Conservation (phyloP, 1,140 invertebrate species). For the fruit fly (Drosophila melanogaster) region DNA sequence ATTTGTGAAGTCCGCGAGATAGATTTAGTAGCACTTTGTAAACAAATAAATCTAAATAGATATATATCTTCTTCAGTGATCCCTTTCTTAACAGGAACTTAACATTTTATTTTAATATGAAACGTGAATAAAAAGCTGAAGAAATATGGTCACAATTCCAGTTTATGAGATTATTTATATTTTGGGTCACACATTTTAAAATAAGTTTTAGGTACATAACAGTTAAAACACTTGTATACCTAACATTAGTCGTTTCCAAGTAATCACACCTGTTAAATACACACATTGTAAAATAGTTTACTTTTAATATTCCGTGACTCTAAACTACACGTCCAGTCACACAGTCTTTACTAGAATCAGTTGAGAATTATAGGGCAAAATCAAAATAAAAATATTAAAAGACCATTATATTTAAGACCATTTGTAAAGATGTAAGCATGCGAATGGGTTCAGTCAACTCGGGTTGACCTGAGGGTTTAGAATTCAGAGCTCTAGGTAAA, state of each 20-base stretch:
- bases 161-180: no score
- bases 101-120: no score
- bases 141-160: no score
- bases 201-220: background rate
- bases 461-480: constrained; percentile 6
- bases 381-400: no score
- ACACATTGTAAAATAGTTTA: no score
- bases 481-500: constrained; percentile 16
- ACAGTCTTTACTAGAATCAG: background rate
- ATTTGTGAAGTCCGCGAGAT: background rate
- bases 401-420: no score
- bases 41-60: background rate
- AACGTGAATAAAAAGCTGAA: no score
- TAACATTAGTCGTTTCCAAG: no score
- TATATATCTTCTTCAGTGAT: no score
- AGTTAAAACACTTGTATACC: constrained; percentile 3
- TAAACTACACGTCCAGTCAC: background rate
- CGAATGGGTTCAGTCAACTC: constrained; percentile 12
- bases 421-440: background rate
- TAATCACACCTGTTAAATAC: no score
- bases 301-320: background rate
- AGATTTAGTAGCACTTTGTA: background rate
- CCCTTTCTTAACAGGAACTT: no score
- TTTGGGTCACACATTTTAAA: background rate
- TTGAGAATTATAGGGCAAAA: background rate